Percentiles rank a stretch among this genome's conserved stretches.
phyloP scores from a whole-genome alignment of 2,113 vertebrate species.

The Syngnathus scovelli region DNA sequence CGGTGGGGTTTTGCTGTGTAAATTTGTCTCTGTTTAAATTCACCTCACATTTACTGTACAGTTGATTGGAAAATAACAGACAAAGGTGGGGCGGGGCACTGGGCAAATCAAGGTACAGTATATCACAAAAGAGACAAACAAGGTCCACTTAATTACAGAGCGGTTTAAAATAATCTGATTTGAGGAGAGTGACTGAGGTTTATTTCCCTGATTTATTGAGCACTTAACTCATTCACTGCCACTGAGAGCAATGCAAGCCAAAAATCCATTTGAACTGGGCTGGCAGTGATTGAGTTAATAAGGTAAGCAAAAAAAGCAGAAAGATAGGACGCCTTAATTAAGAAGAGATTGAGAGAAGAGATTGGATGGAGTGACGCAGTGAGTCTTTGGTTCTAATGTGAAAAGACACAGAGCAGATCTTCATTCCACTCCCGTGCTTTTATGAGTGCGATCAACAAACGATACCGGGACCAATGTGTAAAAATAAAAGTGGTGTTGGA shows the following conservation, averaged over 20 bases:
- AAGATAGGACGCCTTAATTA: no score
- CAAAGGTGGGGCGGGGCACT: no score
- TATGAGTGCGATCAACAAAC: not conserved
- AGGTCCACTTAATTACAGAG: slow-evolving; percentile 20
- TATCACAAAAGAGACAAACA: not conserved
- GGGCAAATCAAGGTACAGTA: not conserved
- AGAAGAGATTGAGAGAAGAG: not conserved
- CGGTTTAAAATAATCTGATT: not conserved
- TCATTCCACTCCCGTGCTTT: slow-evolving; percentile 35
- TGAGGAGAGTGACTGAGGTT: slow-evolving; percentile 7
- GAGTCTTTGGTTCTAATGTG: slow-evolving; percentile 64
- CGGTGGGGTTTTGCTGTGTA: slow-evolving; percentile 8
- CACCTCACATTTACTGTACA: slow-evolving; percentile 18
- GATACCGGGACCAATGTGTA: not conserved
- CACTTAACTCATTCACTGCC: not conserved
- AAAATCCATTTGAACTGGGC: no score
- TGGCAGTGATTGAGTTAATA: no score
- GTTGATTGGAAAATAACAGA: slow-evolving; percentile 10
- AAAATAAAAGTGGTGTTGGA: slow-evolving; percentile 5
- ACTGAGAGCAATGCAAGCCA: no score
- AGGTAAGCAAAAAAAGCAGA: no score
- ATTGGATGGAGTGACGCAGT: slow-evolving; percentile 21
- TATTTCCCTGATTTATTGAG: slow-evolving; percentile 10
- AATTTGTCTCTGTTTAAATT: slow-evolving; percentile 23
- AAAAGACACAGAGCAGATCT: slow-evolving; percentile 25